Percentiles rank a stretch among this genome's conserved stretches.
phyloP scores from a whole-genome alignment of 2,797 vertebrate genomes.

The Mormyrus proboscirostris region DNA sequence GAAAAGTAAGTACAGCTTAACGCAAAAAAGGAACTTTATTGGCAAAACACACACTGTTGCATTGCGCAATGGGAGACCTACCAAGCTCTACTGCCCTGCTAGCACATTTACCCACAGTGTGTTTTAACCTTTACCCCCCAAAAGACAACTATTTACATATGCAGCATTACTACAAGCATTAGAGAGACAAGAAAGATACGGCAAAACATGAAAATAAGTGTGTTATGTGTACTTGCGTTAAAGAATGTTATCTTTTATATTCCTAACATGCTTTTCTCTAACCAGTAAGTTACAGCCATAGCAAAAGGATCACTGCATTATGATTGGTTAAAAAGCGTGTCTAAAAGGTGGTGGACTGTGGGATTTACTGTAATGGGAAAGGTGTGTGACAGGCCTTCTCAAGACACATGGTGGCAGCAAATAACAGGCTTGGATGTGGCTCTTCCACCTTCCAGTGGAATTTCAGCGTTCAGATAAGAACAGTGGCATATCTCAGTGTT shows the following conservation, averaged over 20 bases:
- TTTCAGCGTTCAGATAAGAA: background rate
- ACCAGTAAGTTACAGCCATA: background rate
- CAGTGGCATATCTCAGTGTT: background rate
- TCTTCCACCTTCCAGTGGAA: background rate
- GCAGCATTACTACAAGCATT: background rate
- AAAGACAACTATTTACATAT: background rate
- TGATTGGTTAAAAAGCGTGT: background rate
- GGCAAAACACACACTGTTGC: background rate
- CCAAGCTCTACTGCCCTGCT: background rate
- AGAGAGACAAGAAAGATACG: background rate
- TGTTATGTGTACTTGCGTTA: background rate
- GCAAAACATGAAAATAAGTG: background rate
- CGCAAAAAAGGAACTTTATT: background rate
- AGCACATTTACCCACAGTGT: background rate
- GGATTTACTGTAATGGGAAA: background rate
- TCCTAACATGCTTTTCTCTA: background rate
- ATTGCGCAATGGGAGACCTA: background rate
- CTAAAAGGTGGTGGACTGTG: background rate
- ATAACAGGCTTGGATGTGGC: background rate
- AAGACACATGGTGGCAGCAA: constrained; percentile 23
- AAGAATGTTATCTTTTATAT: background rate
- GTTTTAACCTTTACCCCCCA: background rate
- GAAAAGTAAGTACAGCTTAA: background rate
- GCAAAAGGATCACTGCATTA: background rate
- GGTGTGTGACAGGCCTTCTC: background rate